These are phyloP conservation scores for Chrysina gloriosa DNA, from an alignment of 2,888 invertebrate genomes.

Conservation along the genomic window DNA sequence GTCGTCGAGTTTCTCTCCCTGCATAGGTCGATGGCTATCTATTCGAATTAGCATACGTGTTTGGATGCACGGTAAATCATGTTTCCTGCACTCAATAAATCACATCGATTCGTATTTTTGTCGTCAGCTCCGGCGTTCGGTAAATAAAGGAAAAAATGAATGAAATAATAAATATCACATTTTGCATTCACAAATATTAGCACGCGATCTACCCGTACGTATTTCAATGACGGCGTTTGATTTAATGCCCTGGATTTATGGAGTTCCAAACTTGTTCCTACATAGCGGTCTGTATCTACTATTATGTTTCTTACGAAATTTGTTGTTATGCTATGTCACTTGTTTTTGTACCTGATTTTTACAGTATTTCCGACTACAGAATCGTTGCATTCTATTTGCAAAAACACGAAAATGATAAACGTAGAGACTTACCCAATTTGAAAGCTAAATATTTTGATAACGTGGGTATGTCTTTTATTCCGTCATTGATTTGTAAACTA, in stretches of 20 bases:
- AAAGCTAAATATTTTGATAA: no score
- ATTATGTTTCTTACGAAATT: background rate
- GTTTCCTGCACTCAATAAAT: slow-evolving; percentile 14
- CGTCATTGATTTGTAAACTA: no score
- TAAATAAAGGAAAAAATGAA: background rate
- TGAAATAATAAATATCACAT: slow-evolving; percentile 16
- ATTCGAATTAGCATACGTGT: slow-evolving; percentile 13
- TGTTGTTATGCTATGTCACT: background rate
- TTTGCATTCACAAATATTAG: slow-evolving; percentile 20
- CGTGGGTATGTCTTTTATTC: no score
- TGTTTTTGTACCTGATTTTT: no score
- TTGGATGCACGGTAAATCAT: slow-evolving; percentile 12
- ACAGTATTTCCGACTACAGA: no score
- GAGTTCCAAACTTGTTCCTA: background rate
- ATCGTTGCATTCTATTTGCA: no score
- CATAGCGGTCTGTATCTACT: background rate
- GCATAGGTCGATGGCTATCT: slow-evolving; percentile 4
- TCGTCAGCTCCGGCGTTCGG: background rate
- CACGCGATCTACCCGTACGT: slow-evolving; percentile 5
- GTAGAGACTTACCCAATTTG: no score
- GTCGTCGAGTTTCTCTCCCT: background rate
- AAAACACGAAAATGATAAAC: no score
- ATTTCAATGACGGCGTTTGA: slow-evolving; percentile 20
- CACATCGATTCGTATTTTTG: slow-evolving; percentile 14
- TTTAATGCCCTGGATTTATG: slow-evolving; percentile 23